Base-by-base conservation (phyloP, 2,888 invertebrate species). In the Philereme vetulata region DNA sequence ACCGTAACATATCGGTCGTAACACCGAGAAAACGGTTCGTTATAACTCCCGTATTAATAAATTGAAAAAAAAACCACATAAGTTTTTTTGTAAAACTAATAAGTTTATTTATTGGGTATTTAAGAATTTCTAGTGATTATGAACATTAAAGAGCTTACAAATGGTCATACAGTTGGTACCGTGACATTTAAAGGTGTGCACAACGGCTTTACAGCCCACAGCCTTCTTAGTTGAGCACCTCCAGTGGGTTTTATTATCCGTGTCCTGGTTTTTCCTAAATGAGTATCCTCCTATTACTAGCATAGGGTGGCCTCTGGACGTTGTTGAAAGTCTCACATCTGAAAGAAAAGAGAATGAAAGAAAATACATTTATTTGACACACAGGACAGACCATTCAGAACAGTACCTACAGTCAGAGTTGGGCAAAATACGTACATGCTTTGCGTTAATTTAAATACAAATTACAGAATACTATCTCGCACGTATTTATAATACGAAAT, bases 161-260 rank as follows among this genome's bases (percentile, higher is more conserved):
- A 38, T 38, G 38, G 38, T 6, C 38, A 38, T 38, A 38, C 62
- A 21, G 21, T 21, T 21, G 21, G 21, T 21, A 21, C 21, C 21
- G 2, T 1, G 21, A 21, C 1, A 56, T 3, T 42, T 47, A 4
- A 66, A 46, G 5, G 69, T 69, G 32, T 65, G 64, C 11, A 73
- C 11, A 11, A 52, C 56, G 1, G 76, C 74, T 45, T 46, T 64
- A 43, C 75, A 76, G 4, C 67, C 66, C n/a, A n/a, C 32, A 32
- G 7, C 7, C 10, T 49, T 11, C 8, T 38, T 38, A 8, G 4
- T 38, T 6, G 38, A 38, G 8, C 38, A 38, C 38, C 38, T 38
- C 38, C 38, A 38, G 8, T 38, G 38, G 3, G 45, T 49, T 32
- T 60, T 60, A 1, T 8, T 7, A 8, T 45, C 51, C 5, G 5